Percentiles rank a stretch among this genome's conserved stretches.
These are phyloP conservation scores for Tinea semifulvella DNA, from an alignment of 2,888 invertebrate genomes.

Conservation along the genomic window DNA sequence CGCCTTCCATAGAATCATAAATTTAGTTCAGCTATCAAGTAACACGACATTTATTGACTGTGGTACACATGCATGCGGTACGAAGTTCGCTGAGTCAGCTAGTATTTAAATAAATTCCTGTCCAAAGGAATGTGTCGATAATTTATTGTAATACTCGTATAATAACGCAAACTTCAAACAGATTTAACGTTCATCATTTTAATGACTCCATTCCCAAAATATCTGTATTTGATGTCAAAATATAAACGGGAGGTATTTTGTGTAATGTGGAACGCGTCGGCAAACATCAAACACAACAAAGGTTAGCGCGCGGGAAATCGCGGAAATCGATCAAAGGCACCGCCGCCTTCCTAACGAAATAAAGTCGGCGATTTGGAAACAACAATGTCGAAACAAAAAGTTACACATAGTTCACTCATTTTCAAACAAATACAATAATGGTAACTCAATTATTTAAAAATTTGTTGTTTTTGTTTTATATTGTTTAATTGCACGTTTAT, in stretches of 20 bases:
- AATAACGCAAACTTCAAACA: constrained; percentile 8
- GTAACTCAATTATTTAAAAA: too few species aligned
- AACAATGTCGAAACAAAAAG: constrained; percentile 2
- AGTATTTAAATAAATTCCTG: too few species aligned
- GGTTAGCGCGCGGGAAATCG: constrained; percentile 1
- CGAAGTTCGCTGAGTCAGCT: too few species aligned
- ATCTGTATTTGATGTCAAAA: constrained; percentile 3
- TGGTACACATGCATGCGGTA: too few species aligned
- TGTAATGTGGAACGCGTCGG: constrained; percentile 2
- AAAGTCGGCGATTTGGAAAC: constrained; percentile 8
- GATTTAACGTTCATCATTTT: constrained; percentile 2
- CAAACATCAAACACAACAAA: constrained; percentile 8
- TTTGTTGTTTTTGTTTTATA: too few species aligned
- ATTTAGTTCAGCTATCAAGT: too few species aligned
- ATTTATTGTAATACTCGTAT: too few species aligned
- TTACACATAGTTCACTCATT: background rate
- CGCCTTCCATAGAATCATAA: too few species aligned
- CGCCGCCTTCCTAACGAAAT: constrained; percentile 8
- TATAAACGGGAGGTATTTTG: background rate
- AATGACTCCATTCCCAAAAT: constrained; percentile 4
- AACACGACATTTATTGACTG: too few species aligned
- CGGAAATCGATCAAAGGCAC: constrained; percentile 6
- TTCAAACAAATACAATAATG: too few species aligned
- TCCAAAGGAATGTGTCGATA: too few species aligned
- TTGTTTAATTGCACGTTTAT: too few species aligned